Evolutionary conservation across 2,888 invertebrate species (phyloP).

Genomic region (Anoplius nigerrimus): DNA sequence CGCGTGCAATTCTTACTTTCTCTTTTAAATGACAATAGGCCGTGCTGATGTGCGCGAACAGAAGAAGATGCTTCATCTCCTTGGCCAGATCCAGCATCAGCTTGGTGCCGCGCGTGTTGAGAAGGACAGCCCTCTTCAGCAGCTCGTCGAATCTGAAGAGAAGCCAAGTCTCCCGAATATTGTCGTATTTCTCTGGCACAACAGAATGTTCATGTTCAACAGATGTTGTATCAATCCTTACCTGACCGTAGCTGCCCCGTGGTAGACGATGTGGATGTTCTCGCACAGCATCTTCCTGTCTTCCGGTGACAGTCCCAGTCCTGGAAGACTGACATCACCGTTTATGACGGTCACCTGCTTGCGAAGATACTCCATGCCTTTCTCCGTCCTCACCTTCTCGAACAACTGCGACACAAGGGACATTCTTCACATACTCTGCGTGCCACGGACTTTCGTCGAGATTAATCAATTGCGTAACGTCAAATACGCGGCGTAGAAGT

Average conservation of each 20-base stretch:
- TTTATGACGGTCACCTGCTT: conserved; percentile 83
- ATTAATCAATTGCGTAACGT: too few relatives aligned
- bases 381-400: conserved; percentile 81
- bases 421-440: too few relatives aligned
- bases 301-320: conserved; percentile 82
- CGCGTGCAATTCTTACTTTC: conserved; percentile 58
- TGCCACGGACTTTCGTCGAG: too few relatives aligned
- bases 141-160: conserved; percentile 88
- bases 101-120: conserved; percentile 95
- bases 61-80: conserved; percentile 82
- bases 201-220: too few relatives aligned
- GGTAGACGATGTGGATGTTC: conserved; percentile 90
- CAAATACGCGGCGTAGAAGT: too few relatives aligned
- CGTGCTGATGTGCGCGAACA: conserved; percentile 90
- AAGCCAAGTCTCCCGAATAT: too few relatives aligned
- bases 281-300: conserved; percentile 81
- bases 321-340: conserved; percentile 83
- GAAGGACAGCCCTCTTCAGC: conserved; percentile 89
- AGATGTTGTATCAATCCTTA: conserved; percentile 31
- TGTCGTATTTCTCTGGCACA: too few relatives aligned
- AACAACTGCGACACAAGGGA: conserved; percentile 81
- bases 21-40: conserved; percentile 89
- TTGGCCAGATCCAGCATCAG: conserved; percentile 89
- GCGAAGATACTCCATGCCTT: conserved; percentile 80
- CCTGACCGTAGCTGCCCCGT: conserved; percentile 77